A percentile compares a stretch with the other conserved stretches of the same genome.
Evolutionary conservation across 2,113 vertebrate genomes (phyloP).

Genomic region (Cairina moschata): DNA sequence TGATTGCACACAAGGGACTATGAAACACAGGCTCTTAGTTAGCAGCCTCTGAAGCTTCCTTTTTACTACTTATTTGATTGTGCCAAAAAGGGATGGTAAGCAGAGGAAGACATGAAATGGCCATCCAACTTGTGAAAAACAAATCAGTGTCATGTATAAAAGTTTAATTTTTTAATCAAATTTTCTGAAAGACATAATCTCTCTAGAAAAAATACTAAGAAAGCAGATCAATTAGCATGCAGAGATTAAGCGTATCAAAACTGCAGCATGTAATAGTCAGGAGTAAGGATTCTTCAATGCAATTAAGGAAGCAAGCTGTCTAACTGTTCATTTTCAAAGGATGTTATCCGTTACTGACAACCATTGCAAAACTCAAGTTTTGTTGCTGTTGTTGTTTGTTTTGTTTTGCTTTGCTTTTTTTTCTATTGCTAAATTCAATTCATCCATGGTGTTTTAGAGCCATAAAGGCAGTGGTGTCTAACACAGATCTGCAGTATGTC

Average conservation of each 20-base stretch:
- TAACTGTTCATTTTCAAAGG: neutral
- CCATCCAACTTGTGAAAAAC: neutral
- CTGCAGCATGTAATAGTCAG: neutral
- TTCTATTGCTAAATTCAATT: neutral
- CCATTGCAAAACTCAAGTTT: neutral
- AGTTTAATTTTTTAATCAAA: neutral
- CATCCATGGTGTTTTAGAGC: neutral
- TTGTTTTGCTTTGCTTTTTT: neutral
- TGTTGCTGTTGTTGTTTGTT: no score
- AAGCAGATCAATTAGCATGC: neutral
- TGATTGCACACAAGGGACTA: neutral
- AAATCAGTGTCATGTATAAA: neutral
- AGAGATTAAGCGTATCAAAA: neutral
- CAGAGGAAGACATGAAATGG: neutral
- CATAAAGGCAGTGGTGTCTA: neutral
- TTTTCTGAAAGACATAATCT: neutral
- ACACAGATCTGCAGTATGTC: neutral
- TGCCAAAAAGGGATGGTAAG: neutral
- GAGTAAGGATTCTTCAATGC: neutral
- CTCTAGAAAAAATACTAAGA: neutral
- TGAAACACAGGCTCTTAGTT: neutral
- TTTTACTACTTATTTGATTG: neutral
- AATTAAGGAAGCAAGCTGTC: neutral
- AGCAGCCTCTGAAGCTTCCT: neutral
- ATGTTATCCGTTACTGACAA: neutral